phyloP scores from a whole-genome alignment of 1,140 invertebrate genomes.

The Trachymyrmex septentrionalis region DNA sequence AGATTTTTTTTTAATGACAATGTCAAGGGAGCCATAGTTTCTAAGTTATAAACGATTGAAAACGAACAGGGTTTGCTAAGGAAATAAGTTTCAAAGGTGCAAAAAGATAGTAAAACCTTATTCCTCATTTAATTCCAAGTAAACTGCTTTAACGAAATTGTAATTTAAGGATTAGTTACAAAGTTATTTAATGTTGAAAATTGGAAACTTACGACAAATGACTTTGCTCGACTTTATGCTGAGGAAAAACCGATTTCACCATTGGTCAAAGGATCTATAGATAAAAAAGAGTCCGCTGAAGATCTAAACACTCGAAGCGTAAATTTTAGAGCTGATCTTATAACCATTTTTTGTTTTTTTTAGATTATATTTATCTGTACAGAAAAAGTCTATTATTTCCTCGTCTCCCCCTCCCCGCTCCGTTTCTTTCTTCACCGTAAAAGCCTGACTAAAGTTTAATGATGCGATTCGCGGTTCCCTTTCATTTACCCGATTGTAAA shows the following conservation, averaged over 20 bases:
- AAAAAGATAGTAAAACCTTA: conserved; percentile 38
- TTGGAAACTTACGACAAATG: conserved; percentile 39
- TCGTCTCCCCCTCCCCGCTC: too few relatives aligned
- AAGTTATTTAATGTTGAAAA: conserved; percentile 45
- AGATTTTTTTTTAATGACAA: conserved; percentile 17
- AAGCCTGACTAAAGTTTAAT: conserved; percentile 20
- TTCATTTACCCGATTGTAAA: conserved; percentile 38
- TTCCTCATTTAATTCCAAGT: conserved; percentile 37
- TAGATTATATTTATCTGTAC: not conserved
- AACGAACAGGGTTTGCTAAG: not conserved
- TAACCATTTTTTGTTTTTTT: not conserved
- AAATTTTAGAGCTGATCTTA: not conserved
- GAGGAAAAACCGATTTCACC: not conserved
- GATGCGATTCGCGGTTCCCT: not conserved
- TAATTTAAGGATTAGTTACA: conserved; percentile 45
- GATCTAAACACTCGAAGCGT: not conserved
- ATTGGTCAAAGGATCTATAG: not conserved
- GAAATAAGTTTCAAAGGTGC: conserved; percentile 28
- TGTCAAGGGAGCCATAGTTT: conserved; percentile 6
- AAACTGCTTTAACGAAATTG: conserved; percentile 44
- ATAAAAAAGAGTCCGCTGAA: not conserved
- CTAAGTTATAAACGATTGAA: not conserved
- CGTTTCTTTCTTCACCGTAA: not conserved
- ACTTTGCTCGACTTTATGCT: conserved; percentile 3
- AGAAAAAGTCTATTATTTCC: not conserved